These are phyloP conservation scores for Scopus umbretta DNA, from an alignment of 2,113 vertebrate species.

Conservation along the genomic window DNA sequence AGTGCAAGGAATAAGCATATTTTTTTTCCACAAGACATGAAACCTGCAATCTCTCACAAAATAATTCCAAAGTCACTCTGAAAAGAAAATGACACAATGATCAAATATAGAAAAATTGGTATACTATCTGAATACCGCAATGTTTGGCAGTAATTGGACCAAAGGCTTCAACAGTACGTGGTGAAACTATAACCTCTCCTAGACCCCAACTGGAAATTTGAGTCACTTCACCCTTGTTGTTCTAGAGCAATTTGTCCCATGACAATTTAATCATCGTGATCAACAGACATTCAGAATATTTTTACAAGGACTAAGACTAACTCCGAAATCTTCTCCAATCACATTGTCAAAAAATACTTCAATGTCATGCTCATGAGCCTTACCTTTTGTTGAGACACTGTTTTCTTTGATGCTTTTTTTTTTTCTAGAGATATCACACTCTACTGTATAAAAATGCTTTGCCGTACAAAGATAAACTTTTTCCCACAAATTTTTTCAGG, in stretches of 20 bases:
- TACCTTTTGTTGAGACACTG: neutral
- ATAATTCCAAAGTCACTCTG: neutral
- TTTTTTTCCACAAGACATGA: neutral
- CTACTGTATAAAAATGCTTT: neutral
- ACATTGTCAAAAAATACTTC: neutral
- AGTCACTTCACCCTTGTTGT: neutral
- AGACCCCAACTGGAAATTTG: neutral
- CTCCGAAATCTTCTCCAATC: neutral
- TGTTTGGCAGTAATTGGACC: neutral
- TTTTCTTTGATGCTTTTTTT: neutral
- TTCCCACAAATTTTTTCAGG: neutral
- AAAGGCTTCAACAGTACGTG: neutral
- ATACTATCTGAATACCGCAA: neutral
- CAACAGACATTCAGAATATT: neutral
- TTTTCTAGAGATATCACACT: neutral
- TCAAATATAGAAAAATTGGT: neutral
- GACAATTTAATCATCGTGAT: neutral
- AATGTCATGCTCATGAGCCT: neutral
- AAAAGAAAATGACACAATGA: neutral
- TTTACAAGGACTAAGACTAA: neutral
- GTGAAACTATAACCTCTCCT: neutral
- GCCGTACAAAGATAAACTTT: neutral
- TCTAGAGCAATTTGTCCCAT: neutral
- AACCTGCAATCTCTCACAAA: neutral
- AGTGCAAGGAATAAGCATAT: neutral